Percentiles rank a stretch among this genome's conserved stretches.
phyloP scores from a whole-genome alignment of 2,113 vertebrate species.

The Cranoglanis bouderius region DNA sequence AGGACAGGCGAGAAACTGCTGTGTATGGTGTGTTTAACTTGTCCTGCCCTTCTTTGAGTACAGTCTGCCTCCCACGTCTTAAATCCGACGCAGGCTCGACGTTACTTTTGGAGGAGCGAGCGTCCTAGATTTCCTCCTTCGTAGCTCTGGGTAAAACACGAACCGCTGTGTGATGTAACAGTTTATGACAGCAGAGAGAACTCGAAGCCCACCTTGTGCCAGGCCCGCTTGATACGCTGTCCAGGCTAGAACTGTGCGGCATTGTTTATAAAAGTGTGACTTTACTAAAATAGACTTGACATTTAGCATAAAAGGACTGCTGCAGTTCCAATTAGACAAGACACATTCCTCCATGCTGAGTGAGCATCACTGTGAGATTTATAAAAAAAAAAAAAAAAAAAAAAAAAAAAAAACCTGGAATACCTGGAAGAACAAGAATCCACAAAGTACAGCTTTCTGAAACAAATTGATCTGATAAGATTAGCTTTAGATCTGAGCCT shows the following conservation, averaged over 20 bases:
- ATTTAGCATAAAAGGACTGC: conserved; percentile 45
- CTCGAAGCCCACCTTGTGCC: conserved; percentile 8
- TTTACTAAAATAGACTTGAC: conserved; percentile 39
- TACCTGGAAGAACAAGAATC: background rate
- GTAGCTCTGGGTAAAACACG: conserved; percentile 7
- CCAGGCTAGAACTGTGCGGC: conserved; percentile 21
- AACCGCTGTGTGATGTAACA: conserved; percentile 20
- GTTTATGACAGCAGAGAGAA: conserved; percentile 10
- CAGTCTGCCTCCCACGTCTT: background rate
- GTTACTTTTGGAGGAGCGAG: background rate
- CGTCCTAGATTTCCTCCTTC: conserved; percentile 34
- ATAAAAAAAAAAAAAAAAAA: no score
- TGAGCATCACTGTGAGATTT: background rate
- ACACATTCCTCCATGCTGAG: conserved; percentile 17
- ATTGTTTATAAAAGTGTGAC: conserved; percentile 27
- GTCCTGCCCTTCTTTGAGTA: conserved; percentile 8
- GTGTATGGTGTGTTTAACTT: background rate
- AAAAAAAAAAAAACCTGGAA: no score
- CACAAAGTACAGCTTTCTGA: background rate
- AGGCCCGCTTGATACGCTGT: background rate
- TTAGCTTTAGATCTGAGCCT: conserved; percentile 44
- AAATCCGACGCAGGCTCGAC: background rate
- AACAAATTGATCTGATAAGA: conserved; percentile 8
- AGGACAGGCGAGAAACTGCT: background rate
- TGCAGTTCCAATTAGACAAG: conserved; percentile 29